Evolutionary conservation across 2,113 vertebrate genomes (phyloP).

Genomic region (Anarrhichthys ocellatus): DNA sequence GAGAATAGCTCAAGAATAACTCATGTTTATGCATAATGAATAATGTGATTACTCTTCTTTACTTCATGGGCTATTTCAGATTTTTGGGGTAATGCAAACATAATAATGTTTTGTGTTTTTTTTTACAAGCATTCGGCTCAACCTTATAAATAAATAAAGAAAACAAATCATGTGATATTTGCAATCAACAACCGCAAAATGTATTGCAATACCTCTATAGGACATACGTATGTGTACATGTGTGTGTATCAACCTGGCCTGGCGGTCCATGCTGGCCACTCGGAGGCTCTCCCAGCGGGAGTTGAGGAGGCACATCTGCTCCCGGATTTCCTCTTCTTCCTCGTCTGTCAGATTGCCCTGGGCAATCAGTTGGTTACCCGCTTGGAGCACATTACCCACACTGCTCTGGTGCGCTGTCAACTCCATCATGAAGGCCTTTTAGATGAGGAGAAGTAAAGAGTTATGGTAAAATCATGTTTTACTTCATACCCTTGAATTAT

Average conservation of each 20-base stretch:
- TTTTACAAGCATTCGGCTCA: neutral
- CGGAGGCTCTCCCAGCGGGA: constrained; percentile 94
- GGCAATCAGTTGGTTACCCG: constrained; percentile 94
- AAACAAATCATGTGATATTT: neutral
- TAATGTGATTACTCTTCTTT: neutral
- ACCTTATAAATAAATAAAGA: neutral
- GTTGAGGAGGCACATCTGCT: constrained; percentile 96
- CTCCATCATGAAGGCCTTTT: constrained; percentile 97
- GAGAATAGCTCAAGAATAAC: neutral
- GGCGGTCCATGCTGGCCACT: constrained; percentile 97
- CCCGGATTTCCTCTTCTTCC: constrained; percentile 95
- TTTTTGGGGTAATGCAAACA: neutral
- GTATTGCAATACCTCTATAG: neutral
- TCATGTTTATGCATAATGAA: neutral
- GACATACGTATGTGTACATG: neutral
- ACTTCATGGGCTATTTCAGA: neutral
- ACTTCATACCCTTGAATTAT: neutral
- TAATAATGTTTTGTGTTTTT: neutral
- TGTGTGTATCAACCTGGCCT: constrained; percentile 86
- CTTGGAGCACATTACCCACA: constrained; percentile 95
- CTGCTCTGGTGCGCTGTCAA: constrained; percentile 97
- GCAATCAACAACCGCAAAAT: neutral
- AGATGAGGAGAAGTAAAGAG: neutral
- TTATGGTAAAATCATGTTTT: neutral
- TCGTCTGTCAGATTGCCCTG: constrained; percentile 92